Evolutionary conservation across 2,113 vertebrate genomes (phyloP).

Genomic region (Chionis minor): DNA sequence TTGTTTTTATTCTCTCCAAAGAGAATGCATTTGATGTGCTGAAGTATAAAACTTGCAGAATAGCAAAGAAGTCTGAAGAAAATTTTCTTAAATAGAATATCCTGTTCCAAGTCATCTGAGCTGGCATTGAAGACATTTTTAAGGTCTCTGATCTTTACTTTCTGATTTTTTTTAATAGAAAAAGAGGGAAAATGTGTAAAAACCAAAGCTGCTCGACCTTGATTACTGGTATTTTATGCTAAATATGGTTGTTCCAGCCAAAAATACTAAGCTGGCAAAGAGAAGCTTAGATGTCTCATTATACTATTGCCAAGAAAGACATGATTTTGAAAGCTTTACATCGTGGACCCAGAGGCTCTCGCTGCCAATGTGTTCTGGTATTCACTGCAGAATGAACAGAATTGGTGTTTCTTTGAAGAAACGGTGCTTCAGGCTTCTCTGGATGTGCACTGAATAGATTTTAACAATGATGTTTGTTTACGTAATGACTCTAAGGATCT

Average conservation of each 20-base stretch:
- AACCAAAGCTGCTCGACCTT: neutral
- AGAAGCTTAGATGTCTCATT: conserved; percentile 25
- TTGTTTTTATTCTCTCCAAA: neutral
- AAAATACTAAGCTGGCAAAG: conserved; percentile 18
- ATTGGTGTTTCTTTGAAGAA: conserved; percentile 25
- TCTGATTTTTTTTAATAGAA: neutral
- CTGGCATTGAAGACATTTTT: neutral
- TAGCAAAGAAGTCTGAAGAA: neutral
- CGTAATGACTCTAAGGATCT: neutral
- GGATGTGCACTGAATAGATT: conserved; percentile 12
- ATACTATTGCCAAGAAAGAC: conserved; percentile 27
- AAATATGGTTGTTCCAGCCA: conserved; percentile 18
- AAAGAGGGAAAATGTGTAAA: neutral
- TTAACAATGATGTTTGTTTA: neutral
- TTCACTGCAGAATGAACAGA: conserved; percentile 34
- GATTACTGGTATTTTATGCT: conserved; percentile 41
- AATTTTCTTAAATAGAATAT: neutral
- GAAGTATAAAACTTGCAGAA: neutral
- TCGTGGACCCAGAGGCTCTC: neutral
- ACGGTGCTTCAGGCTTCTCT: neutral
- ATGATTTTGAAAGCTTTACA: conserved; percentile 30
- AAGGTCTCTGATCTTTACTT: neutral
- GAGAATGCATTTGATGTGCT: neutral
- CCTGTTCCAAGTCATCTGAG: neutral
- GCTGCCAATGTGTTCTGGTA: conserved; percentile 10